These are phyloP conservation scores for Drepana falcataria DNA, from an alignment of 2,888 invertebrate genomes.

Conservation along the genomic window DNA sequence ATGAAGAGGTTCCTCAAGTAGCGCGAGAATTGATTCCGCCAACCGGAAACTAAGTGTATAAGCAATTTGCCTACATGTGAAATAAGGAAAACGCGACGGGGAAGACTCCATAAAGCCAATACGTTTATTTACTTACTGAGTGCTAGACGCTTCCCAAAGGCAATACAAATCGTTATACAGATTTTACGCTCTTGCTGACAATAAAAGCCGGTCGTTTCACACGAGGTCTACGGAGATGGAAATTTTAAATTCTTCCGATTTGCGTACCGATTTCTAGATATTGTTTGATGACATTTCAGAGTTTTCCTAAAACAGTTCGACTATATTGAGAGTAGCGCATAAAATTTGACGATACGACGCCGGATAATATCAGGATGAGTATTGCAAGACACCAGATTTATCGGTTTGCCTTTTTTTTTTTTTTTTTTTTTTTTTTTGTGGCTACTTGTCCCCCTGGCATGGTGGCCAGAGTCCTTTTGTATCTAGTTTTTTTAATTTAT, in stretches of 20 bases:
- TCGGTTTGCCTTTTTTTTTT: no score
- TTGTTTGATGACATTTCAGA: neutral
- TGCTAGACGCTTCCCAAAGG: neutral
- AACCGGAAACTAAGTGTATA: slow-evolving; percentile 25
- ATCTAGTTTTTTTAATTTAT: no score
- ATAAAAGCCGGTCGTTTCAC: neutral
- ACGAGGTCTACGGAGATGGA: neutral
- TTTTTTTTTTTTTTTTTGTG: no score
- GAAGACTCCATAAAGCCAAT: neutral
- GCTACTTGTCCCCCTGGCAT: no score
- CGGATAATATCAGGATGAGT: no score
- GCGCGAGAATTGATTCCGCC: slow-evolving; percentile 16
- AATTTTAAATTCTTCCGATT: neutral
- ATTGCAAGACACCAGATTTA: no score
- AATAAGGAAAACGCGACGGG: slow-evolving; percentile 12
- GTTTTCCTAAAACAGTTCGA: neutral
- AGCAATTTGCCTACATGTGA: slow-evolving; percentile 25
- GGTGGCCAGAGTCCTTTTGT: no score
- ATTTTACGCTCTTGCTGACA: neutral
- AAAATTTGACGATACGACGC: no score
- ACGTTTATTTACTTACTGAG: neutral
- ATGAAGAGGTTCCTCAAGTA: slow-evolving; percentile 9
- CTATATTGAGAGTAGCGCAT: neutral
- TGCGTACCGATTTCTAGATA: neutral
- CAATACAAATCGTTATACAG: neutral